Evolutionary conservation across 2,888 invertebrate species (phyloP).

Genomic region (Xanthorhoe spadicearia): DNA sequence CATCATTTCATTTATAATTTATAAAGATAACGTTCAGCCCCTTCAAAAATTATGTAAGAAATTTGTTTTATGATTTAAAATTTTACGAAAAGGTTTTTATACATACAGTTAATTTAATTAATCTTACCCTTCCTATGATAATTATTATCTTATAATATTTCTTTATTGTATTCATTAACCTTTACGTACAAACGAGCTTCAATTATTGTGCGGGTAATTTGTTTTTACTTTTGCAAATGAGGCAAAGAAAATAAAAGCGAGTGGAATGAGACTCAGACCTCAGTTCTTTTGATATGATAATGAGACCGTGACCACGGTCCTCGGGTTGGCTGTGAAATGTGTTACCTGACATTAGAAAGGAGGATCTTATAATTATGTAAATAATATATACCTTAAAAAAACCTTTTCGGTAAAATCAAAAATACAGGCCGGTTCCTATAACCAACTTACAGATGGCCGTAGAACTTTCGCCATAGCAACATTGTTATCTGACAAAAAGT

Average conservation of each 20-base stretch:
- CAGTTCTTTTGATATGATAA: constrained; percentile 58
- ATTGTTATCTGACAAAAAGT: too few species aligned
- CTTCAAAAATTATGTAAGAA: too few species aligned
- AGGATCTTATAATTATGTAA: too few species aligned
- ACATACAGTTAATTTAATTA: background rate
- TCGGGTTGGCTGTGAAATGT: constrained; percentile 21
- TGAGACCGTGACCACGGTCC: constrained; percentile 43
- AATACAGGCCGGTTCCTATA: too few species aligned
- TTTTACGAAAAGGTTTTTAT: too few species aligned
- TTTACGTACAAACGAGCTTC: constrained; percentile 10
- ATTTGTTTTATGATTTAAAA: too few species aligned
- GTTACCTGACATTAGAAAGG: background rate
- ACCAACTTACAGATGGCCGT: too few species aligned
- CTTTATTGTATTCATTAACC: constrained; percentile 11
- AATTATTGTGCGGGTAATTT: constrained; percentile 25
- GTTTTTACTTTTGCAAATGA: constrained; percentile 19
- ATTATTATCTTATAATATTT: constrained; percentile 6
- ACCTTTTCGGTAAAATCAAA: too few species aligned
- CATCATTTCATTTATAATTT: too few species aligned
- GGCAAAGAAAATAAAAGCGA: constrained; percentile 37
- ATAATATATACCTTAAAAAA: too few species aligned
- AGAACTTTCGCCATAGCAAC: too few species aligned
- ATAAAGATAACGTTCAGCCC: too few species aligned
- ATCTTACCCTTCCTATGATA: background rate
- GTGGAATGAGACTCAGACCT: constrained; percentile 38